A percentile compares a stretch with the other conserved stretches of the same genome.
Evolutionary conservation across 1,140 invertebrate genomes (phyloP).

Genomic region (Tigriopus japonicus): DNA sequence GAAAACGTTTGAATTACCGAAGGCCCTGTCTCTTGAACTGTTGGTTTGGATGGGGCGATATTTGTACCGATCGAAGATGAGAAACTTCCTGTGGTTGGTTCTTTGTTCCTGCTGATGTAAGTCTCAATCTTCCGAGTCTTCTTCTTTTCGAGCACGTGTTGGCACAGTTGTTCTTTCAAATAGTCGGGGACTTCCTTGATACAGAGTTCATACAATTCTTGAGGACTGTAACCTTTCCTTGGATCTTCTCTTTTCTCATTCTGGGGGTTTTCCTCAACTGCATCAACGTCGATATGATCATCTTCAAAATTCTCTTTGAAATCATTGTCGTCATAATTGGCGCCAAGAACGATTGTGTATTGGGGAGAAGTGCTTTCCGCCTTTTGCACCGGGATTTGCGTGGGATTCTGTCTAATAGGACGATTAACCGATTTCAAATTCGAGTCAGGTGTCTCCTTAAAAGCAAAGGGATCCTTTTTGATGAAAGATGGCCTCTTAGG

Average conservation of each 20-base stretch:
- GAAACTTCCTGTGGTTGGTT: neutral
- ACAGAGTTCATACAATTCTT: conserved; percentile 2
- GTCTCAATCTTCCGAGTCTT: neutral
- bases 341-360: neutral
- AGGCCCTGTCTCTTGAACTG: neutral
- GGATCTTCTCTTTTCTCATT: neutral
- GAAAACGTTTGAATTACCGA: neutral
- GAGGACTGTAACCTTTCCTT: neutral
- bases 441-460: neutral
- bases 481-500: neutral
- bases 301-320: neutral
- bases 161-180: neutral
- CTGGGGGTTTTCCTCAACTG: neutral
- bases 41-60: neutral
- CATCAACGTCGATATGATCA: neutral
- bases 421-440: neutral
- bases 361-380: neutral
- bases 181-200: neutral
- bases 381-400: neutral
- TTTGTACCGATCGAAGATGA: neutral
- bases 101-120: neutral
- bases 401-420: neutral
- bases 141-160: conserved; percentile 2
- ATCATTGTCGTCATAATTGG: conserved; percentile 6
- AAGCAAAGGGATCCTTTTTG: neutral